These are phyloP conservation scores for Perdix hodgsoniae DNA, from an alignment of 2,797 vertebrate species.

Conservation along the genomic window DNA sequence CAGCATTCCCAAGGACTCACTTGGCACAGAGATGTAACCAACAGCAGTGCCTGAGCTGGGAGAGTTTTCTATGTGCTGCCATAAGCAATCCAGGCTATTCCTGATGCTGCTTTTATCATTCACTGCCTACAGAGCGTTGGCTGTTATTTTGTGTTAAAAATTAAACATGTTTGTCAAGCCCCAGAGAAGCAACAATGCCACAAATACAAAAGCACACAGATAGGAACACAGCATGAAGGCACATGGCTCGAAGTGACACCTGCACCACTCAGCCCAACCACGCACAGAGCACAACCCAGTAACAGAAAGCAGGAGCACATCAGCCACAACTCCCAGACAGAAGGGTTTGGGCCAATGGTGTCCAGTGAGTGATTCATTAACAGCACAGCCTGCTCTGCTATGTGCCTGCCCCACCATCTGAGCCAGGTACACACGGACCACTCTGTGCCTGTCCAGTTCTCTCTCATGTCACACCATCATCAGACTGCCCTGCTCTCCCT, in stretches of 20 bases:
- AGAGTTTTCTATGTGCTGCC: not conserved
- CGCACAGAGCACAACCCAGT: not conserved
- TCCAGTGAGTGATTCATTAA: not conserved
- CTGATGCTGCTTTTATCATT: not conserved
- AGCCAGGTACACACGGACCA: not conserved
- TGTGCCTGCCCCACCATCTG: not conserved
- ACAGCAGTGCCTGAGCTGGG: not conserved
- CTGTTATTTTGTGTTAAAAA: not conserved
- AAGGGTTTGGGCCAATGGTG: no score
- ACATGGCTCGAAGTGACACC: not conserved
- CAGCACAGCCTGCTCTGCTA: not conserved
- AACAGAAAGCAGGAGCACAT: not conserved
- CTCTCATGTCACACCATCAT: not conserved
- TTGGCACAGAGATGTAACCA: not conserved
- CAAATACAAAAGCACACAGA: not conserved
- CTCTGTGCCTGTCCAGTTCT: not conserved
- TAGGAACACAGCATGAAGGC: not conserved
- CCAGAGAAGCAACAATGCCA: not conserved
- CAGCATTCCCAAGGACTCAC: not conserved
- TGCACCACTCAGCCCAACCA: not conserved
- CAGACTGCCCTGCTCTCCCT: not conserved
- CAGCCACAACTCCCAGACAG: not conserved
- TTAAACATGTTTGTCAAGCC: not conserved
- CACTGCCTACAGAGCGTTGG: not conserved
- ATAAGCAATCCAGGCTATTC: not conserved